phyloP scores from a whole-genome alignment of 1,140 invertebrate species.

The Monomorium pharaonis region DNA sequence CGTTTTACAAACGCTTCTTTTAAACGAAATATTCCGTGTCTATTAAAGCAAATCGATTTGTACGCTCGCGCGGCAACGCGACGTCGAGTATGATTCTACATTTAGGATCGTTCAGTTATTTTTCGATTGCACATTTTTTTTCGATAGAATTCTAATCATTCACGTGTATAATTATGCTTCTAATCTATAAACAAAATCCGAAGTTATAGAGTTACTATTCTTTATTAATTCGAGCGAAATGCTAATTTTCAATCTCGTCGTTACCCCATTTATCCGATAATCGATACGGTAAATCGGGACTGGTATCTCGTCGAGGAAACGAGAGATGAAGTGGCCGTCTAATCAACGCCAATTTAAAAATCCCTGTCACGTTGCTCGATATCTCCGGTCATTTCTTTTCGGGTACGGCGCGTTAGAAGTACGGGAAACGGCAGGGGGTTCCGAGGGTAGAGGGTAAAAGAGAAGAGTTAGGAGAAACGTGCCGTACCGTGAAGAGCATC shows the following conservation, averaged over 20 bases:
- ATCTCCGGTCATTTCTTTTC: constrained; percentile 73
- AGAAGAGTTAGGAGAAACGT: constrained; percentile 67
- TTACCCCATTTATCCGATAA: neutral
- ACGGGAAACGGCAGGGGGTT: neutral
- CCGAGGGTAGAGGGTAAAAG: neutral
- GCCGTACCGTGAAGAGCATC: constrained; percentile 75
- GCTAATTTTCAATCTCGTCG: constrained; percentile 30
- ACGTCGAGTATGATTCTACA: neutral
- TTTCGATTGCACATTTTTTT: neutral
- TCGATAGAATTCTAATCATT: neutral
- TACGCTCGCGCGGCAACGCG: neutral
- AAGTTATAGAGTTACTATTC: neutral
- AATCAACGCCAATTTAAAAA: constrained; percentile 65
- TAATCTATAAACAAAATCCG: neutral
- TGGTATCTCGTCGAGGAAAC: neutral
- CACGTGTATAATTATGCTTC: neutral
- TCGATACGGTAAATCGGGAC: neutral
- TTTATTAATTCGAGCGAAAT: neutral
- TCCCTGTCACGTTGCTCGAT: constrained; percentile 79
- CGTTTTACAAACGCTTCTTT: constrained; percentile 47
- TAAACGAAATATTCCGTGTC: constrained; percentile 41
- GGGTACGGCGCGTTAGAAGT: constrained; percentile 17
- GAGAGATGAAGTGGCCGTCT: constrained; percentile 41
- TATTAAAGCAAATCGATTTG: constrained; percentile 32
- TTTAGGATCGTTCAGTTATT: neutral